These are phyloP conservation scores for Dendrolimus punctatus DNA, from an alignment of 1,140 invertebrate genomes.

Conservation along the genomic window DNA sequence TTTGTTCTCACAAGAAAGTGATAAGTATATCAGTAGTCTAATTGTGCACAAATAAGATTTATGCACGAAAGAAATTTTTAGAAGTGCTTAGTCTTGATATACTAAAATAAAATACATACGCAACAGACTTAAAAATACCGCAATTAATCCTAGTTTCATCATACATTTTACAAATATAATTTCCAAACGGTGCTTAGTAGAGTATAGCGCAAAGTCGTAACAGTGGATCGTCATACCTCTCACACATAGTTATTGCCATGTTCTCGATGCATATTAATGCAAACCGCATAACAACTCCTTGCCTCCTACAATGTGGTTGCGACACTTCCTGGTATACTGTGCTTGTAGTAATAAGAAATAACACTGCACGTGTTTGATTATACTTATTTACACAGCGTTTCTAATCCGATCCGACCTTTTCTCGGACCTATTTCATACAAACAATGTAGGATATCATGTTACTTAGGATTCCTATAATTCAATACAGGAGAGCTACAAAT, in stretches of 20 bases:
- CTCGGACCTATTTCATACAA: too few relatives aligned
- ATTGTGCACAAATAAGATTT: too few relatives aligned
- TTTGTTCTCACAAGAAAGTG: too few relatives aligned
- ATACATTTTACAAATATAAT: conserved; percentile 4
- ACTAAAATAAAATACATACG: background rate
- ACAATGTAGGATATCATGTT: too few relatives aligned
- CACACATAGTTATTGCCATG: conserved; percentile 21
- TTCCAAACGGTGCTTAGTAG: conserved; percentile 14
- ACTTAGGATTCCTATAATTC: too few relatives aligned
- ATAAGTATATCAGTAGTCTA: too few relatives aligned
- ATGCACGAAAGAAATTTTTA: too few relatives aligned
- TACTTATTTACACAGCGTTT: too few relatives aligned
- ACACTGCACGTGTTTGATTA: conserved; percentile 6
- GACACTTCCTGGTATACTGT: conserved; percentile 37
- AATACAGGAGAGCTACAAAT: too few relatives aligned
- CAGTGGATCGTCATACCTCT: conserved; percentile 19
- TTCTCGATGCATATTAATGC: conserved; percentile 49
- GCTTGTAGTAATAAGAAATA: conserved; percentile 18
- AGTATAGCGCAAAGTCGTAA: conserved; percentile 15
- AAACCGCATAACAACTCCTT: conserved; percentile 33
- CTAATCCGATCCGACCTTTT: too few relatives aligned
- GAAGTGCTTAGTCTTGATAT: background rate
- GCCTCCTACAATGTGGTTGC: conserved; percentile 32
- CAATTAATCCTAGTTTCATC: too few relatives aligned
- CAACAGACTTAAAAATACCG: background rate